Evolutionary conservation across 1,140 invertebrate genomes (phyloP), one percentile per base, ranked within the genome.

Genomic region (Helicoverpa zea): DNA sequence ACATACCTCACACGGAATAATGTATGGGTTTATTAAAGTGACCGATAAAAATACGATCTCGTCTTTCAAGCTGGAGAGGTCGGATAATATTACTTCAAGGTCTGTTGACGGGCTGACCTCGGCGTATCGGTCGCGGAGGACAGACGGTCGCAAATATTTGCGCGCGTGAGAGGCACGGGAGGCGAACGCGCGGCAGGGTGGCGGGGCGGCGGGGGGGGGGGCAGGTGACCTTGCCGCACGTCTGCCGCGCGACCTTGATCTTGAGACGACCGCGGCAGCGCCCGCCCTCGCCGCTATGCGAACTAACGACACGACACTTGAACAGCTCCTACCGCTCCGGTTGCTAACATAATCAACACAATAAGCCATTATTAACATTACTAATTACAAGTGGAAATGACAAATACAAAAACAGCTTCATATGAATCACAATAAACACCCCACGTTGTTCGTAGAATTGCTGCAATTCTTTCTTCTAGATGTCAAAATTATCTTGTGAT

Each of bases 81-180:
- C 91, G 90, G 88, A 88, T 92, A 90, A 91, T 92, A 91, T 90
- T 90, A 88, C 91, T 91, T 91, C 92, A 94, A 94, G 93, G 93
- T 94, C 91, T 89, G 84, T 90, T 91, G 90, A 89, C 92, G 85
- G 88, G 86, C 84, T 91, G 92, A 94, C 92, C 93, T 94, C 93
- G 92, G 87, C 91, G 87, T 94, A 94, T 94, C 93, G 93, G 93
- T 94, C 92, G 92, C 88, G 92, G 92, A 93, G 93, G 92, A 94
- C 93, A 93, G 92, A 94, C 93, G 91, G 91, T 91, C 90, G 91
- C 91, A 94, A 94, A 94, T 94, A 92, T 94, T 94, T 92, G 92
- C 88, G 91, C 90, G 89, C 89, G 87, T 77, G 84, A 82, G 83
- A 86, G 88, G 87, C 87, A 89, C 85, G 83, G 63, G 79, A 64